These are phyloP conservation scores for Nannoperca australis DNA, from an alignment of 2,797 vertebrate species.

Conservation along the genomic window DNA sequence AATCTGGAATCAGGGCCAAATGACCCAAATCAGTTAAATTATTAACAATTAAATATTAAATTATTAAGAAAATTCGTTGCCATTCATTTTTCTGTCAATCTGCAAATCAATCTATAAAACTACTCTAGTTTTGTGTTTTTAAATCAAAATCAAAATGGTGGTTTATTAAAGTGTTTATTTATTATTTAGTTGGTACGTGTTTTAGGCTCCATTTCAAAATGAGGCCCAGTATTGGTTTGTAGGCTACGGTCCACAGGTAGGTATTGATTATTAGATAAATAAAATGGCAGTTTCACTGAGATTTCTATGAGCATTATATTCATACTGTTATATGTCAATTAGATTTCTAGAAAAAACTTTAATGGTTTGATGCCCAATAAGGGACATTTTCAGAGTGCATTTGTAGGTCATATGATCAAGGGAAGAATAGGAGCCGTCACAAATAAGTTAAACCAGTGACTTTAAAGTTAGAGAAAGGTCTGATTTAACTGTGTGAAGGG, in stretches of 20 bases:
- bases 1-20: background rate
- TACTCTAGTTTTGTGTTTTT: background rate
- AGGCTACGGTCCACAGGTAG: background rate
- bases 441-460: constrained; percentile 14
- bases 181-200: background rate
- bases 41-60: background rate
- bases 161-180: background rate
- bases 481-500: constrained; percentile 3
- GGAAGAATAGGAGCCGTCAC: background rate
- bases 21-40: too few species aligned
- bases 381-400: background rate
- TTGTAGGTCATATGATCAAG: background rate
- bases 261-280: background rate
- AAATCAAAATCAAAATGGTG: background rate
- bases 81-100: background rate
- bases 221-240: background rate
- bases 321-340: background rate
- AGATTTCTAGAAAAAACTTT: background rate
- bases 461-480: constrained; percentile 8
- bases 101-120: background rate
- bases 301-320: background rate
- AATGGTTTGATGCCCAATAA: background rate
- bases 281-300: background rate
- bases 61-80: too few species aligned
- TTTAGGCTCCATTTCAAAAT: constrained; percentile 9